Percentiles rank a stretch among this genome's conserved stretches.
Evolutionary conservation across 2,888 invertebrate species (phyloP).

Genomic region (Synanthedon vespiformis): DNA sequence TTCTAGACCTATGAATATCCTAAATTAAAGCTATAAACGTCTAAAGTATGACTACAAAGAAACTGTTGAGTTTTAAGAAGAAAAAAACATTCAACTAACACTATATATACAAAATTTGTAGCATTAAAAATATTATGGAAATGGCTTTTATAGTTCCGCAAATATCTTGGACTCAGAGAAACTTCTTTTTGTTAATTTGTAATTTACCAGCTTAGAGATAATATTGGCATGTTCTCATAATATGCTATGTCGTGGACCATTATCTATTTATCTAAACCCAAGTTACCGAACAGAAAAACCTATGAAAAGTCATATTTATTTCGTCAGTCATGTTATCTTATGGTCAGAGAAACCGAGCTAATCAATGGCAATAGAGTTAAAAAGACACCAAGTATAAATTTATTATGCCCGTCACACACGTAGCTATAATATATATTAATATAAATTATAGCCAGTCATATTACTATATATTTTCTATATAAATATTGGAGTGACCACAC

Average conservation of each 20-base stretch:
- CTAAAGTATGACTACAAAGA: conserved; percentile 60
- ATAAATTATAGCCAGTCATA: too few species aligned
- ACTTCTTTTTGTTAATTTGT: conserved; percentile 2
- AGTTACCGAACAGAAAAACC: too few species aligned
- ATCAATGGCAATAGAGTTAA: conserved; percentile 12
- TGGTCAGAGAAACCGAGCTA: conserved; percentile 40
- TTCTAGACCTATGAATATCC: conserved; percentile 36
- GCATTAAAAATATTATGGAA: neutral
- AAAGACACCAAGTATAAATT: too few species aligned
- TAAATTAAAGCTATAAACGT: conserved; percentile 64
- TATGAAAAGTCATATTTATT: conserved; percentile 1
- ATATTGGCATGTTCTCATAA: too few species aligned
- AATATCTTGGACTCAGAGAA: conserved; percentile 25
- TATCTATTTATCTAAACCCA: too few species aligned
- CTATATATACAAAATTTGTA: conserved; percentile 1
- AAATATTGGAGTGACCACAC: too few species aligned
- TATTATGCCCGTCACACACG: too few species aligned
- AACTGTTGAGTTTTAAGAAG: conserved; percentile 27
- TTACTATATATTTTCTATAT: too few species aligned
- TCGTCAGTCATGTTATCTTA: conserved; percentile 19
- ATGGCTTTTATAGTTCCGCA: neutral
- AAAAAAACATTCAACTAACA: conserved; percentile 15
- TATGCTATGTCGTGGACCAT: too few species aligned
- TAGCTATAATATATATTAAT: too few species aligned
- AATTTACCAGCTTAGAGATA: too few species aligned